phyloP scores from a whole-genome alignment of 2,797 vertebrate genomes.

The Fistularia tabacaria region DNA sequence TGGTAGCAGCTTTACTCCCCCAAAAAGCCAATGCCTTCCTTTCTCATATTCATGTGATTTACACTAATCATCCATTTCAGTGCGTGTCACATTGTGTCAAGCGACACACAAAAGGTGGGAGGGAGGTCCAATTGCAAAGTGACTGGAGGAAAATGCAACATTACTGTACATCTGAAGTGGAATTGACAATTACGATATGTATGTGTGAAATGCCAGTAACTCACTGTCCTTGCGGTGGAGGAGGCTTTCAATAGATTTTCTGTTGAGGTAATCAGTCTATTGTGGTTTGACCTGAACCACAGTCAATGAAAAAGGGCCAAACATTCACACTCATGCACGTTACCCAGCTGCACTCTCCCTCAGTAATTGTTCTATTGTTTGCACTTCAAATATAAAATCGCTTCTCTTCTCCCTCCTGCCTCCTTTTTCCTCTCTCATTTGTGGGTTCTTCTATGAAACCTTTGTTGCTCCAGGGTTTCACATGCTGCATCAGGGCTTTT shows the following conservation, averaged over 20 bases:
- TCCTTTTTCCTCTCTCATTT: constrained; percentile 33
- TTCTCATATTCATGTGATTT: too few relatives aligned
- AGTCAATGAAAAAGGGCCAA: constrained; percentile 29
- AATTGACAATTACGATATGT: constrained; percentile 27
- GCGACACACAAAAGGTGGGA: not conserved
- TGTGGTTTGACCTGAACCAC: constrained; percentile 26
- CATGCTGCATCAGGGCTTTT: constrained; percentile 23
- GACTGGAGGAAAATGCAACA: constrained; percentile 19
- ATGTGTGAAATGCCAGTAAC: constrained; percentile 13
- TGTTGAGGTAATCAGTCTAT: constrained; percentile 33
- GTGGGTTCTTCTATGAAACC: constrained; percentile 31
- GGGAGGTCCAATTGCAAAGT: constrained; percentile 10
- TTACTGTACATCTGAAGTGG: constrained; percentile 25
- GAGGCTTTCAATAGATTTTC: constrained; percentile 29
- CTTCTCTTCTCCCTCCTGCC: constrained; percentile 36
- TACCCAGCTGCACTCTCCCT: constrained; percentile 36
- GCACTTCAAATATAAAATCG: constrained; percentile 51
- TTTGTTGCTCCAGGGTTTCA: constrained; percentile 23
- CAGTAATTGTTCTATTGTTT: constrained; percentile 58
- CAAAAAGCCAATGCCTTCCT: too few relatives aligned
- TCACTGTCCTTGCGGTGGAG: constrained; percentile 10
- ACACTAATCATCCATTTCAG: too few relatives aligned
- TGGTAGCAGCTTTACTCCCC: too few relatives aligned
- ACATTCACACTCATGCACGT: constrained; percentile 45
- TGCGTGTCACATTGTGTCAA: not conserved